Evolutionary conservation across 2,888 invertebrate species (phyloP).

Genomic region (Clanis bilineata): DNA sequence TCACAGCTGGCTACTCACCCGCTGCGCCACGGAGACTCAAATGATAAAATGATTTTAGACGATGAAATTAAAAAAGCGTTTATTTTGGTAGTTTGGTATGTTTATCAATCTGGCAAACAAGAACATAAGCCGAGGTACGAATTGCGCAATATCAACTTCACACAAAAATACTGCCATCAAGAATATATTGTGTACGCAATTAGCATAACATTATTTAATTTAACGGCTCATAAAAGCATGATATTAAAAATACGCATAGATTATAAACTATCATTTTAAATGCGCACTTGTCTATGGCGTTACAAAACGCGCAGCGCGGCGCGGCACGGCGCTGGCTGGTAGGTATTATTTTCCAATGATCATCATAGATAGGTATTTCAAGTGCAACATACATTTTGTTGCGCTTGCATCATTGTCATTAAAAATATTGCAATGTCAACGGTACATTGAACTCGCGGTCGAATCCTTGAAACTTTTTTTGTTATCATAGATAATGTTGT

Average conservation of each 20-base stretch:
- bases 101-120: too few species aligned
- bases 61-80: too few species aligned
- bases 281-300: constrained; percentile 10
- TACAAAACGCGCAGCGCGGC: background rate
- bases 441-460: constrained; percentile 62
- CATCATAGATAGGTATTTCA: constrained; percentile 2
- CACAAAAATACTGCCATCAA: too few species aligned
- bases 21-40: too few species aligned
- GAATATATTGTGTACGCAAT: too few species aligned
- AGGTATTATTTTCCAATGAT: too few species aligned
- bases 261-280: constrained; percentile 19
- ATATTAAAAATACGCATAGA: constrained; percentile 10
- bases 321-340: too few species aligned
- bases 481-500: constrained; percentile 58
- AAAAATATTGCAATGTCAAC: constrained; percentile 68
- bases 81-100: too few species aligned
- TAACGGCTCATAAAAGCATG: background rate
- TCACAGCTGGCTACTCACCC: too few species aligned
- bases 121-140: too few species aligned
- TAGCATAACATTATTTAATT: background rate
- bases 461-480: constrained; percentile 73
- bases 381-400: constrained; percentile 26
- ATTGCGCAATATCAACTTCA: background rate
- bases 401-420: constrained; percentile 57
- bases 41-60: too few species aligned